These are phyloP conservation scores for Gandaritis pyraliata DNA, from an alignment of 2,888 invertebrate genomes.

Conservation along the genomic window DNA sequence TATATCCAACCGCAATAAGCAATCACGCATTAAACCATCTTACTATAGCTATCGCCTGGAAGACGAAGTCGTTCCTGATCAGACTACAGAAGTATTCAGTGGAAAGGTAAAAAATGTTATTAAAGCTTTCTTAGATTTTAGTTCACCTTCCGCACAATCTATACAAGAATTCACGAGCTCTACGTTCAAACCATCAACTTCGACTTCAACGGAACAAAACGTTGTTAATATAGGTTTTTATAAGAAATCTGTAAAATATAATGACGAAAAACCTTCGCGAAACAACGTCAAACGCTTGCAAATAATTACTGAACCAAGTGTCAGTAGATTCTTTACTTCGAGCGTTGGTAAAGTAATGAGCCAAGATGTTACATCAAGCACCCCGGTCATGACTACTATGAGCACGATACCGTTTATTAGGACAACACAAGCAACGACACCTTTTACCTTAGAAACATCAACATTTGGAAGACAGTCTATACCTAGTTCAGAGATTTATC, in stretches of 20 bases:
- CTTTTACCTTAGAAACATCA: conserved; percentile 51
- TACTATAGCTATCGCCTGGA: conserved; percentile 72
- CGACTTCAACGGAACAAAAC: conserved; percentile 52
- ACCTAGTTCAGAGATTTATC: conserved; percentile 51
- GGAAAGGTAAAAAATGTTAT: conserved; percentile 71
- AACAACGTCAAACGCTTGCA: conserved; percentile 64
- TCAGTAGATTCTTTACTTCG: conserved; percentile 49
- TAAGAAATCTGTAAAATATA: conserved; percentile 62
- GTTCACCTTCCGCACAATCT: conserved; percentile 49
- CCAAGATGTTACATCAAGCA: conserved; percentile 56
- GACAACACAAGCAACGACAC: conserved; percentile 52
- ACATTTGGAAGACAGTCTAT: conserved; percentile 49
- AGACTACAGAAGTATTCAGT: conserved; percentile 75
- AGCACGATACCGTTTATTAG: conserved; percentile 50
- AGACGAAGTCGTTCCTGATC: conserved; percentile 68
- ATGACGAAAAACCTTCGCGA: conserved; percentile 61
- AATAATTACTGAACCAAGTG: conserved; percentile 67
- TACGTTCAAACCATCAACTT: conserved; percentile 48
- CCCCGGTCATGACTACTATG: conserved; percentile 52
- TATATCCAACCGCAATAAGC: conserved; percentile 48
- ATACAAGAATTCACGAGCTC: conserved; percentile 44
- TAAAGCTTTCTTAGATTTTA: conserved; percentile 69
- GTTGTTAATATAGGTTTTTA: conserved; percentile 72
- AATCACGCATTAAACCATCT: conserved; percentile 58
- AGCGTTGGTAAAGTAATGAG: conserved; percentile 45